Evolutionary conservation across 23 tunicate species (phyloP).

Genomic region (Styela clava): DNA sequence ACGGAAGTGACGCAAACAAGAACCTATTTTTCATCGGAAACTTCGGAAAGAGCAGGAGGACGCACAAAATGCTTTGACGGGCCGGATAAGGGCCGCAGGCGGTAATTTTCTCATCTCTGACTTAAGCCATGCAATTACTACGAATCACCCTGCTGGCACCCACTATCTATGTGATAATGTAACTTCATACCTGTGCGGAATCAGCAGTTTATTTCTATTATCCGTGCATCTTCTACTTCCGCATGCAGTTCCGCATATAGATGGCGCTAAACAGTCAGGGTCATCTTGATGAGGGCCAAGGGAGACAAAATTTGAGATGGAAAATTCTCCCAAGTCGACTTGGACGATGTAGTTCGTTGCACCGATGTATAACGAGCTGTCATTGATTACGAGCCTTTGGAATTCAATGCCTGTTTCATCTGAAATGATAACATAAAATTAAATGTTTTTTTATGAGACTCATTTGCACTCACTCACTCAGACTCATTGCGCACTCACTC

Average conservation of each 20-base stretch:
- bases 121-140: no score
- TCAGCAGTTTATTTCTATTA: constrained; percentile 38
- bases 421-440: not conserved
- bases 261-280: constrained; percentile 34
- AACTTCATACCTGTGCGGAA: constrained; percentile 41
- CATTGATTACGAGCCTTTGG: constrained; percentile 17
- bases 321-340: constrained; percentile 21
- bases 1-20: not conserved
- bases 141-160: no score
- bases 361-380: constrained; percentile 49
- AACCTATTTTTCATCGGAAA: constrained; percentile 1
- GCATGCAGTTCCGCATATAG: not conserved
- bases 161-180: no score
- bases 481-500: no score
- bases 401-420: not conserved
- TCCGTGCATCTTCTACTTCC: constrained; percentile 27
- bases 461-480: not conserved
- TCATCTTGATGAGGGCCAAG: constrained; percentile 53
- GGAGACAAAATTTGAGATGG: not conserved
- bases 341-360: constrained; percentile 65
- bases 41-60: no score
- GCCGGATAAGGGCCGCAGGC: no score
- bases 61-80: no score
- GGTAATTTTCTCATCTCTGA: no score
- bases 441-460: not conserved